Base-by-base conservation (phyloP, 2,113 vertebrate genomes). In the Grallaria varia region DNA sequence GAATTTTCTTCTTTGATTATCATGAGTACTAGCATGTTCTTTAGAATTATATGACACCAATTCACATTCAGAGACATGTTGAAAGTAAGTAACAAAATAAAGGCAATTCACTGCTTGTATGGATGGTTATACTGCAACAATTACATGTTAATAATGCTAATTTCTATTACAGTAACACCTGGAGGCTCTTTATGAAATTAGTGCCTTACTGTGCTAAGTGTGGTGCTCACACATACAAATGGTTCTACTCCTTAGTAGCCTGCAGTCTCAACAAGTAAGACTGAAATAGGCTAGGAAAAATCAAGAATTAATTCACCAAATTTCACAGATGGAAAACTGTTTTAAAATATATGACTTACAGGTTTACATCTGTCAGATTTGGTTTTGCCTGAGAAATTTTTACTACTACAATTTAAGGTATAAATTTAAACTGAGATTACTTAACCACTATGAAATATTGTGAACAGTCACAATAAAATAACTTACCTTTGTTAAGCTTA, bases 1-100 rank as follows among this genome's bases (percentile, higher is more conserved):
- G 39, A 90, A 85, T 90, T 71, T 92, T 91, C 14, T 84, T 69
- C 55, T 73, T 94, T 91, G 21, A 71, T 94, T 90, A 88, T 85
- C 62, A 45, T 39, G 39, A 80, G 17, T 85, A 85, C 80, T 83
- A 93, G 23, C 40, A 52, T 71, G 42, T 83, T 88, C 37, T 79
- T 94, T 80, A 74, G 67, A 91, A 63, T 66, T 74, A 76, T 71
- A 55, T 77, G 63, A 59, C 55, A 91, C 40, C 71, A 59, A 91
- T 93, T 94, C 50, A 63, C 63, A 86, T 87, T 88, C 55, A 85
- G 75, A 91, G n/a, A 42, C 3, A 33, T 33, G 12, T 44, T 77
- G 62, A 86, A 90, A 91, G 19, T 55, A 59, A 40, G 45, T 52
- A 73, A 86, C 42, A 88, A 94, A 95, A 67, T 71, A 25, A 90